phyloP scores from a whole-genome alignment of 2,888 invertebrate species.

The Chesias legatella region DNA sequence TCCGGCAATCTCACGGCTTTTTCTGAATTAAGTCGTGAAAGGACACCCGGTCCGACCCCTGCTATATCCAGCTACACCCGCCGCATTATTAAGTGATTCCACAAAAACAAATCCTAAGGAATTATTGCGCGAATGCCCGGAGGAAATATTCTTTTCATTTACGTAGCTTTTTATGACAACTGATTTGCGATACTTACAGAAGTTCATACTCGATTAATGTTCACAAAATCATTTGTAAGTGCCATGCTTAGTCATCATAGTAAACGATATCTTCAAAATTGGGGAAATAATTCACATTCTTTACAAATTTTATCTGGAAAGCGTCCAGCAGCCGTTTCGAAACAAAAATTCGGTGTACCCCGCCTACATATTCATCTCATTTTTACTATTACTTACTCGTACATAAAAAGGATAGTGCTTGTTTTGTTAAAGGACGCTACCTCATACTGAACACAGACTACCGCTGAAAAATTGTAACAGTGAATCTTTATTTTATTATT shows the following conservation, averaged over 20 bases:
- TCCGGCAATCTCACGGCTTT: conserved; percentile 65
- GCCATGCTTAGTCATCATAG: conserved; percentile 14
- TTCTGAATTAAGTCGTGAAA: conserved; percentile 69
- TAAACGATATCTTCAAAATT: conserved; percentile 15
- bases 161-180: conserved; percentile 36
- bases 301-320: conserved; percentile 13
- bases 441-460: no score
- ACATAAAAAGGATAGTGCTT: not conserved
- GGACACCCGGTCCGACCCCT: conserved; percentile 55
- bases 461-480: no score
- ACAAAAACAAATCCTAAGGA: conserved; percentile 55
- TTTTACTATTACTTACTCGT: not conserved
- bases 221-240: conserved; percentile 16
- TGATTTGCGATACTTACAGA: conserved; percentile 40
- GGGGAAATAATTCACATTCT: conserved; percentile 9
- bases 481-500: no score
- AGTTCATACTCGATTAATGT: conserved; percentile 22
- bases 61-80: conserved; percentile 52
- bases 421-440: no score
- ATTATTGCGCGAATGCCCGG: conserved; percentile 48
- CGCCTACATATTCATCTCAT: not conserved
- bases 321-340: conserved; percentile 6
- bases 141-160: conserved; percentile 39
- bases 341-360: not conserved
- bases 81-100: conserved; percentile 67